phyloP scores from a whole-genome alignment of 1,140 invertebrate species.

The Onthophagus taurus region DNA sequence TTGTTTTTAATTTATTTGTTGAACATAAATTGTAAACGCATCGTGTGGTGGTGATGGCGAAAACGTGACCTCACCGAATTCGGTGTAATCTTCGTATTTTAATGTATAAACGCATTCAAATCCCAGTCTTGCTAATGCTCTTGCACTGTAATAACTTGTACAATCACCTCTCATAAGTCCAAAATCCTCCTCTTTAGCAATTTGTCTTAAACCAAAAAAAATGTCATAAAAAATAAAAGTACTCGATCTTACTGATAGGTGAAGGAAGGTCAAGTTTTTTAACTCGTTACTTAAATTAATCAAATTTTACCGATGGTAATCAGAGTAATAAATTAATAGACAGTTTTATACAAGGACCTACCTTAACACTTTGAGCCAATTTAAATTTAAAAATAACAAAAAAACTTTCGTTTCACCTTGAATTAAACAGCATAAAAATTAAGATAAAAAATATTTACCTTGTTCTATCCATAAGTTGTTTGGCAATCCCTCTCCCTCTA shows the following conservation, averaged over 20 bases:
- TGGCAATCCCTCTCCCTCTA: constrained; percentile 56
- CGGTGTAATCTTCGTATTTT: constrained; percentile 53
- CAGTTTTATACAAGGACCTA: too few relatives aligned
- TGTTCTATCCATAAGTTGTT: constrained; percentile 50
- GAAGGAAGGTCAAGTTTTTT: too few relatives aligned
- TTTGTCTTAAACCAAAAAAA: constrained; percentile 43
- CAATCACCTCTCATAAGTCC: constrained; percentile 48
- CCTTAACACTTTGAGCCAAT: too few relatives aligned
- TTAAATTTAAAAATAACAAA: too few relatives aligned
- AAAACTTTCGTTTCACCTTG: constrained; percentile 48
- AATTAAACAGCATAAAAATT: constrained; percentile 11
- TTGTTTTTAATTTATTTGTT: too few relatives aligned
- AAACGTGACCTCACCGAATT: constrained; percentile 46
- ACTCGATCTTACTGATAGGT: too few relatives aligned
- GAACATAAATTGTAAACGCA: constrained; percentile 42
- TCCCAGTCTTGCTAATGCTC: constrained; percentile 53
- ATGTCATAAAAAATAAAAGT: constrained; percentile 1
- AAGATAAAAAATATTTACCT: constrained; percentile 39
- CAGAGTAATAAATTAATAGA: too few relatives aligned
- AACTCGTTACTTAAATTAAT: too few relatives aligned
- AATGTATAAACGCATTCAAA: constrained; percentile 54
- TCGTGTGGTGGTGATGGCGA: constrained; percentile 47
- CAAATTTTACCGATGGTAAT: too few relatives aligned
- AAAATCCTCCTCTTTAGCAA: constrained; percentile 43
- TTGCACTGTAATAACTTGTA: constrained; percentile 59